These are phyloP conservation scores for Meghimatium bilineatum DNA, from an alignment of 2,888 invertebrate genomes.

Conservation along the genomic window DNA sequence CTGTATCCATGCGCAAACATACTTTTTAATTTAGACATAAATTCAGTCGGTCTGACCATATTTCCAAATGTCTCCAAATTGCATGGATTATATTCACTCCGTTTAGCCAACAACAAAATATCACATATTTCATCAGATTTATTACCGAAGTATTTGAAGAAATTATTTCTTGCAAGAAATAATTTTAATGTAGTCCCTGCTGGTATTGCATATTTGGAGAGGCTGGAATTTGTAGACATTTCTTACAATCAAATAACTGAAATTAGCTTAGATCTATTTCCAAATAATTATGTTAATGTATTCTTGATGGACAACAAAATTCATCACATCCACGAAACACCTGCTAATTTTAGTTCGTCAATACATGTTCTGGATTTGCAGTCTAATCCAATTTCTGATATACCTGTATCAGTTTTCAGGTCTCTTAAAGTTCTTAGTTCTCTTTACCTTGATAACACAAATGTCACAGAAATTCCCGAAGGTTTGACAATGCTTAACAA, in stretches of 20 bases:
- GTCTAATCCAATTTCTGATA: not conserved
- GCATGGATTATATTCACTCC: not conserved
- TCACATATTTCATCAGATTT: not conserved
- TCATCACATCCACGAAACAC: not conserved
- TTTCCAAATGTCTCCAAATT: not conserved
- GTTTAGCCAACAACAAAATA: not conserved
- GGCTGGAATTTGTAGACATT: not conserved
- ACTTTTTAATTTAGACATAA: not conserved
- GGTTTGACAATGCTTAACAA: not conserved
- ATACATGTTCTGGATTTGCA: not conserved
- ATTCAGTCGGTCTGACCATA: not conserved
- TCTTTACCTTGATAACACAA: not conserved
- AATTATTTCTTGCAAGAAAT: not conserved
- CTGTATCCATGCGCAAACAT: not conserved
- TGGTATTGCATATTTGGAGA: not conserved
- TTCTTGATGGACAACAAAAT: not conserved
- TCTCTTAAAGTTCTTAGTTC: not conserved
- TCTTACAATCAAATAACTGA: not conserved
- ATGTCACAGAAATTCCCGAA: not conserved
- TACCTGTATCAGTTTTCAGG: not conserved
- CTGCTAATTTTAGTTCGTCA: no score
- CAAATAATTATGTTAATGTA: not conserved
- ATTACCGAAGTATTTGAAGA: not conserved
- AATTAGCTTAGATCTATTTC: not conserved
- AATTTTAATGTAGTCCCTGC: not conserved